Conservation (phyloP, 2,113 vertebrate genomes). For the Lophotis ruficrista region DNA sequence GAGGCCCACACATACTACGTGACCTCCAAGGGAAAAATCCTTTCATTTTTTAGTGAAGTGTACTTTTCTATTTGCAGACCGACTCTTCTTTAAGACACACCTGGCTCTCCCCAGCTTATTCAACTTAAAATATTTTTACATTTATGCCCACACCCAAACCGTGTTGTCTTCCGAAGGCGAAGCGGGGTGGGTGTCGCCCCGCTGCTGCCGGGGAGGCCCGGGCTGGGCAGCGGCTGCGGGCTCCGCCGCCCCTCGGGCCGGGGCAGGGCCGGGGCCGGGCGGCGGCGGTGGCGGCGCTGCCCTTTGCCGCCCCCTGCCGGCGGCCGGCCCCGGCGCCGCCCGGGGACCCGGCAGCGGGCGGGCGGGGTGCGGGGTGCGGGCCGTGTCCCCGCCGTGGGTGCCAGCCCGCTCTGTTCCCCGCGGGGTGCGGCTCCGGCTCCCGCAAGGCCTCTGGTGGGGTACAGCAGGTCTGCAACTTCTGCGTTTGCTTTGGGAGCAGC, state of each 20-base stretch:
- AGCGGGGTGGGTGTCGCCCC: no score
- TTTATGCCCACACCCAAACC: no score
- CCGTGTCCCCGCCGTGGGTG: no score
- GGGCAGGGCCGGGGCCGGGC: no score
- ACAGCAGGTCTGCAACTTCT: background rate
- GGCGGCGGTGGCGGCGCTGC: background rate
- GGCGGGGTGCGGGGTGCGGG: no score
- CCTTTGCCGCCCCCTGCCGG: background rate
- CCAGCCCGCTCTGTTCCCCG: background rate
- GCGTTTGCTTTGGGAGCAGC: rapidly evolving
- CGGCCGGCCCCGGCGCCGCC: background rate
- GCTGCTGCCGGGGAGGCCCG: no score
- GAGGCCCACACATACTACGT: background rate
- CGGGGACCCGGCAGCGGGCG: no score
- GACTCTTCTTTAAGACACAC: background rate
- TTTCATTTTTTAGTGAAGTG: background rate
- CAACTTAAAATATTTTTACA: background rate
- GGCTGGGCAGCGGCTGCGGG: background rate
- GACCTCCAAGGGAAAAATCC: background rate
- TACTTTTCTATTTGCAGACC: no score
- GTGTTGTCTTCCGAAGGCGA: rapidly evolving
- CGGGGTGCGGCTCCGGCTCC: background rate
- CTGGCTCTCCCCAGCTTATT: background rate
- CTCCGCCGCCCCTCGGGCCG: no score
- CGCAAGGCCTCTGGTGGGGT: no score